Evolutionary conservation across 2,113 vertebrate species (phyloP), one percentile per base, ranked within the genome.

Genomic region (Psophia crepitans): DNA sequence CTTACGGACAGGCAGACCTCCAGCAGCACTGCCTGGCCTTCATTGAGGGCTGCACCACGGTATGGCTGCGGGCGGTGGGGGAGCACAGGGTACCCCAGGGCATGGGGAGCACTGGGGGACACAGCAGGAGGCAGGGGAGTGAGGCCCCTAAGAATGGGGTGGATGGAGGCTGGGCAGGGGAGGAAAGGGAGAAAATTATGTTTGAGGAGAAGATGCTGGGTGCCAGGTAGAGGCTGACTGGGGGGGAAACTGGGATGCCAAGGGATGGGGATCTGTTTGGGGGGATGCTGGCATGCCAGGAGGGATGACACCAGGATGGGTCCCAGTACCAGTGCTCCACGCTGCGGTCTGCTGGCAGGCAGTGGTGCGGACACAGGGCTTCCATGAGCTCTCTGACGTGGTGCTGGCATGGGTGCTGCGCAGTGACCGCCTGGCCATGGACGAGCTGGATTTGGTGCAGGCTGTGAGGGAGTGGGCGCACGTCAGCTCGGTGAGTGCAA

Each of bases 391-490:
- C 63, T 98, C 98, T 0, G 98, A 98, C 2, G 35, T 81, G 12
- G 98, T 98, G 37, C 68, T 98, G 96, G 93, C 96, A 0, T 64
- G 37, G 32, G 93, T 99, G 84, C 97, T 98, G 90, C 97, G 93
- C 82, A 98, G 98, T 2, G 97, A 98, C 92, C 92, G 61, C 60
- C 94, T 98, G 83, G 58, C 91, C 0, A 95, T 98, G 41, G 98
- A 98, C 0, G 98, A 99, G 69, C 76, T 95, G 49, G 98, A 98
- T 26, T 97, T 98, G 41, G 97, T 98, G 43, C 83, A 91, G 70
- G 98, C 98, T 7, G 97, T 98, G 76, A 84, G 98, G 58, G 97
- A 97, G 81, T 99, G 98, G 98, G 98, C 98, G 3, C 98, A 98
- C 1, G 98, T 99, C 95, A 98, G 98, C 82, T 98, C 98, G 3